Evolutionary conservation across 2,113 vertebrate genomes (phyloP).

Genomic region (Corythoichthys intestinalis): DNA sequence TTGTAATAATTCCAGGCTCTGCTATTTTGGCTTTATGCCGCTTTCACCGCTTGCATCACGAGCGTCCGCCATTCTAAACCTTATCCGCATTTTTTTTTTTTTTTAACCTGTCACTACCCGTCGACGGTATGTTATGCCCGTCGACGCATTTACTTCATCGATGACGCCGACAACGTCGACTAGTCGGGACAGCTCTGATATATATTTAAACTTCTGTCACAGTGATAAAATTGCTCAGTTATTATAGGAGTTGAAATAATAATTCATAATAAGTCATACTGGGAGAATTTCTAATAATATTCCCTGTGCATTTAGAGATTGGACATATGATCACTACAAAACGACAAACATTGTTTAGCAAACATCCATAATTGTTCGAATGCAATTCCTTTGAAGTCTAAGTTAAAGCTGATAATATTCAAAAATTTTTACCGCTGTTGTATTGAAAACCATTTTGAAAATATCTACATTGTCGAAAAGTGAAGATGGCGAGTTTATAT

Average conservation of each 20-base stretch:
- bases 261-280: neutral
- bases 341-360: neutral
- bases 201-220: neutral
- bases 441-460: neutral
- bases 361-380: neutral
- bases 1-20: no score
- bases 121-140: no score
- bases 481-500: neutral
- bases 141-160: no score
- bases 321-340: neutral
- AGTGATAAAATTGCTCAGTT: neutral
- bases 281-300: neutral
- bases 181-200: no score
- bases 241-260: neutral
- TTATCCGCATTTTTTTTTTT: no score
- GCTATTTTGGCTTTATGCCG: no score
- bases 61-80: no score
- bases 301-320: neutral
- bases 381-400: neutral
- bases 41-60: no score
- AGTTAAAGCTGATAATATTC: neutral
- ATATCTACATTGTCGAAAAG: neutral
- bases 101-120: no score
- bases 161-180: no score
- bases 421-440: neutral